phyloP scores from a whole-genome alignment of 2,113 vertebrate genomes.

The Suricata suricatta region DNA sequence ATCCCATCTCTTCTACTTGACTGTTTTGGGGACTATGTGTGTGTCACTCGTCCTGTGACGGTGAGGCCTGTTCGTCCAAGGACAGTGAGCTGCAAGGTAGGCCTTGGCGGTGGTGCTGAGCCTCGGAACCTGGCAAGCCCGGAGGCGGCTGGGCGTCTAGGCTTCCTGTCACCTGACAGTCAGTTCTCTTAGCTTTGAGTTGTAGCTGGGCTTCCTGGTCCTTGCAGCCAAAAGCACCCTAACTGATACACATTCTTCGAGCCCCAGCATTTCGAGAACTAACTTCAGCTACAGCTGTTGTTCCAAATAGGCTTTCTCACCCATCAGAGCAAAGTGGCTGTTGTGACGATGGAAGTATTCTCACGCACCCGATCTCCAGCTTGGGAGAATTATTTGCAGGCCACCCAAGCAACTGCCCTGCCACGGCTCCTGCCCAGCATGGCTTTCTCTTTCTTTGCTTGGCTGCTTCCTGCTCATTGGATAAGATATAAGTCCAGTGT shows the following conservation, averaged over 20 bases:
- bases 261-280: background rate
- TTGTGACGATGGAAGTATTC: fast-evolving
- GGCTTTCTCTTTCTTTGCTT: background rate
- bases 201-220: fast-evolving
- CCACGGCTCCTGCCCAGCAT: background rate
- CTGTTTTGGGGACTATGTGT: background rate
- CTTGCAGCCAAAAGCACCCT: background rate
- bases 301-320: background rate
- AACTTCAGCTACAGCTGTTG: background rate
- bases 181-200: background rate
- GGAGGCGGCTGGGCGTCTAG: background rate
- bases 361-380: background rate
- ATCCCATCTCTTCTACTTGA: background rate
- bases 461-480: background rate
- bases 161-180: background rate
- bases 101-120: background rate
- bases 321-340: fast-evolving
- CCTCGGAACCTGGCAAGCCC: background rate
- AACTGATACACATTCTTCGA: too few species aligned
- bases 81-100: background rate
- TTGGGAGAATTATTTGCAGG: background rate
- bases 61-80: background rate
- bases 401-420: background rate
- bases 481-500: background rate
- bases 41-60: background rate